Evolutionary conservation across 2,797 vertebrate genomes (phyloP).

Genomic region (Enteromius mattozi): DNA sequence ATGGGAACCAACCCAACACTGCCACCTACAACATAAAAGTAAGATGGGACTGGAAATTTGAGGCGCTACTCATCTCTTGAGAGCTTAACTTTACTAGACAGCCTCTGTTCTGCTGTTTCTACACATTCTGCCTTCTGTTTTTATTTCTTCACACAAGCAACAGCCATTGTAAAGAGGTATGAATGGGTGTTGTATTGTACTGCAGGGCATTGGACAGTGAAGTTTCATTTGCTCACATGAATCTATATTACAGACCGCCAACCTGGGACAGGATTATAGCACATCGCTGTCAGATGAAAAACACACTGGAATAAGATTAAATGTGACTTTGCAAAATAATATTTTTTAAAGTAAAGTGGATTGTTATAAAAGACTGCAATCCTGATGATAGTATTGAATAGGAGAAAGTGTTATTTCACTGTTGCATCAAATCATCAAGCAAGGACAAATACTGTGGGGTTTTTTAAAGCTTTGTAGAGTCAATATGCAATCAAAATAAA

Average conservation of each 20-base stretch:
- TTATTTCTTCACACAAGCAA: slow-evolving; percentile 11
- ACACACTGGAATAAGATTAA: slow-evolving; percentile 40
- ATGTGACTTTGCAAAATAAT: slow-evolving; percentile 37
- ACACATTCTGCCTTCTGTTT: slow-evolving; percentile 12
- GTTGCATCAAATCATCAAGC: not conserved
- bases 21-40: slow-evolving; percentile 31
- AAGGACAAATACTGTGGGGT: slow-evolving; percentile 1
- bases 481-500: not conserved
- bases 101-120: not conserved
- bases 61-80: not conserved
- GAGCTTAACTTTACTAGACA: slow-evolving; percentile 6
- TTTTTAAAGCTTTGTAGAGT: not conserved
- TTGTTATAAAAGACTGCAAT: slow-evolving; percentile 30
- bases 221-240: slow-evolving; percentile 46
- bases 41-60: not conserved
- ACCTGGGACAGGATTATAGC: slow-evolving; percentile 39
- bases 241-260: slow-evolving; percentile 38
- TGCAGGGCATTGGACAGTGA: slow-evolving; percentile 35
- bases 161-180: slow-evolving; percentile 29
- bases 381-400: slow-evolving; percentile 1
- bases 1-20: slow-evolving; percentile 18
- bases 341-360: slow-evolving; percentile 17
- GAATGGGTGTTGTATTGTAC: slow-evolving; percentile 30
- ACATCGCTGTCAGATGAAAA: slow-evolving; percentile 41
- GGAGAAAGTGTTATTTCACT: slow-evolving; percentile 1